Evolutionary conservation across 2,113 vertebrate species (phyloP), one percentile per base, ranked within the genome.

Genomic region (Chloropsis cyanopogon): DNA sequence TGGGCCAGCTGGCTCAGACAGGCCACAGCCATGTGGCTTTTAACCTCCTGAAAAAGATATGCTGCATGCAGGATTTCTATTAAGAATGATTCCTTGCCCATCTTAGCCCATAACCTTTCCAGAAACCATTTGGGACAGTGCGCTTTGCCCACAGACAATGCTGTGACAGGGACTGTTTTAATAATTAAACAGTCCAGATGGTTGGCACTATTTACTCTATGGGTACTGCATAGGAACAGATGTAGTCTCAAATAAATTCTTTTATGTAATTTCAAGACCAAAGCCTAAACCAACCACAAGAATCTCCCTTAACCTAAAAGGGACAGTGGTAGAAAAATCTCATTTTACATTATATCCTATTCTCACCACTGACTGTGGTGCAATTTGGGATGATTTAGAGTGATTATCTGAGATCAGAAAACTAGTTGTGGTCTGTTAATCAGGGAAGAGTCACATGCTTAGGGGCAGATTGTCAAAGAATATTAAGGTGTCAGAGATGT

Each of bases 141-240:
- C 0, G 1, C 26, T 75, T 93, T 91, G 23, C 60, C 33, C 21
- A 35, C 64, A 33, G 18, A 92, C 0, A 2, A 35, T 86, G 15
- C 19, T 70, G 44, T 86, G 64, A 90, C 80, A 91, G 42, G 28
- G 28, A 50, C 15, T 59, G 26, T 84, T 66, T 64, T 52, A 70
- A 59, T 70, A 93, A 86, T 91, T 88, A 89, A 95, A 81, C 22
- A 70, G 52, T 46, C 83, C 77, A 95, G 91, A 91, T 96, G 83
- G 89, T 9, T 89, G 72, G 52, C 60, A 63, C 14, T 75, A 24
- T 83, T 91, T 92, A 70, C 56, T 63, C 66, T 70, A 52, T 71
- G 35, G 64, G 63, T 86, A 66, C 56, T 68, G 56, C 56, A 86
- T 12, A 71, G 26, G 47, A 94, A 82, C 81, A 89, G 42, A 86